These are phyloP conservation scores for Bubo blakistoni DNA, from an alignment of 2,113 vertebrate genomes.

Conservation along the genomic window DNA sequence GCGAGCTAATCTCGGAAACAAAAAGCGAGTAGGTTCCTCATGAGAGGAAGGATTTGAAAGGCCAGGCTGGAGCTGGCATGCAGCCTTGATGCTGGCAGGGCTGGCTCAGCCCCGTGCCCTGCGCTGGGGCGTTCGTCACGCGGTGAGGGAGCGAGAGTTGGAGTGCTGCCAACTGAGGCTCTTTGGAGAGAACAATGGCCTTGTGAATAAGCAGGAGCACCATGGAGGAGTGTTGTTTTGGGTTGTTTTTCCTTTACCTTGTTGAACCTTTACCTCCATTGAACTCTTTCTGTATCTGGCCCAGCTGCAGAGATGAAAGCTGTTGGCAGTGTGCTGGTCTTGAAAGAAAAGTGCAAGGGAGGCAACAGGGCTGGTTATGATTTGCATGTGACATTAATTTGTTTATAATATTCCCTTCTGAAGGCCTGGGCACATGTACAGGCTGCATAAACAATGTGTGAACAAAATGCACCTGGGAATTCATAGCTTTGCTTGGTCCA, in stretches of 20 bases:
- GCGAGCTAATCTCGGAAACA: fast-evolving
- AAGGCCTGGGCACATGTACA: background rate
- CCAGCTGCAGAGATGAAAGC: background rate
- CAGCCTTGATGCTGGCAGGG: background rate
- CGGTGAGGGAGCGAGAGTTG: background rate
- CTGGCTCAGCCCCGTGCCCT: background rate
- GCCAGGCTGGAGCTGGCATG: background rate
- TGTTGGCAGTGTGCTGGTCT: background rate
- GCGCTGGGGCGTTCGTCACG: fast-evolving
- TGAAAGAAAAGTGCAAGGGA: background rate
- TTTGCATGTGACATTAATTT: background rate
- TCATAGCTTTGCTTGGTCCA: background rate
- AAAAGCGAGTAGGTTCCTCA: fast-evolving
- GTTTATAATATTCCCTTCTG: background rate
- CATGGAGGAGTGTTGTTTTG: background rate
- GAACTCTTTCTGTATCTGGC: background rate
- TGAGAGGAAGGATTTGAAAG: background rate
- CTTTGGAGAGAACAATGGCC: background rate
- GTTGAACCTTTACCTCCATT: background rate
- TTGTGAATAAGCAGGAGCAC: background rate
- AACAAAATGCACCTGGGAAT: background rate
- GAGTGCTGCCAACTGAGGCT: background rate
- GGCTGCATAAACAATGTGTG: background rate
- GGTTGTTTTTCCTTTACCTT: background rate
- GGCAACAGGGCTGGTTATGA: background rate